Evolutionary conservation across 2,113 vertebrate genomes (phyloP).

Genomic region (Gymnorhina tibicen): DNA sequence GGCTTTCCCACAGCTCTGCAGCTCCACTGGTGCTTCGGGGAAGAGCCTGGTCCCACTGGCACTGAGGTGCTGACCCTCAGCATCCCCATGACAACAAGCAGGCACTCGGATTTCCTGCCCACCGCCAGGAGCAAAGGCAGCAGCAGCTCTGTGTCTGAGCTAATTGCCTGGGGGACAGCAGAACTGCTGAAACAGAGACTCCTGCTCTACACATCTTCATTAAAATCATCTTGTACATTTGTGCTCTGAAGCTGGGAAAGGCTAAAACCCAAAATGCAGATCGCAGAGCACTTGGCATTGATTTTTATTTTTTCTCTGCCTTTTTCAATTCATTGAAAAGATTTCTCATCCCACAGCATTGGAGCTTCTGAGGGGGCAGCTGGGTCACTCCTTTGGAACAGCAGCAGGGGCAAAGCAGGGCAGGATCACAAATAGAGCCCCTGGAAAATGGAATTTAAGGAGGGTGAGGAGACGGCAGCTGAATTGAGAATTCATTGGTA

Average conservation of each 20-base stretch:
- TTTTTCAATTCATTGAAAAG: neutral
- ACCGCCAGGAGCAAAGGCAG: constrained; percentile 78
- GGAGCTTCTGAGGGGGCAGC: neutral
- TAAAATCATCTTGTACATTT: neutral
- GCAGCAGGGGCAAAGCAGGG: neutral
- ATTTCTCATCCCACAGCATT: neutral
- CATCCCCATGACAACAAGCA: constrained; percentile 81
- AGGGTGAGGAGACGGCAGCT: neutral
- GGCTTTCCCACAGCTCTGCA: constrained; percentile 65
- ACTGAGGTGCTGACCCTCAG: constrained; percentile 75
- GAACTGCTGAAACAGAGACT: neutral
- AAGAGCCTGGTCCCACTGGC: constrained; percentile 74
- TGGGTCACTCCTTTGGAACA: neutral
- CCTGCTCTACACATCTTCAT: neutral
- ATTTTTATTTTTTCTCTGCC: neutral
- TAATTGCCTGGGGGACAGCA: constrained; percentile 74
- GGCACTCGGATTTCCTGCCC: constrained; percentile 85
- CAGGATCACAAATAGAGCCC: neutral
- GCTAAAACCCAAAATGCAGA: neutral
- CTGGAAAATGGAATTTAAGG: neutral
- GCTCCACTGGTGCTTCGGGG: constrained; percentile 72
- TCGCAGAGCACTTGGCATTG: neutral
- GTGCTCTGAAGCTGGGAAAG: neutral
- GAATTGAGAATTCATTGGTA: neutral
- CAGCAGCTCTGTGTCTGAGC: constrained; percentile 74